Conservation (phyloP, 2,888 invertebrate genomes). For the Willowsia nigromaculata region DNA sequence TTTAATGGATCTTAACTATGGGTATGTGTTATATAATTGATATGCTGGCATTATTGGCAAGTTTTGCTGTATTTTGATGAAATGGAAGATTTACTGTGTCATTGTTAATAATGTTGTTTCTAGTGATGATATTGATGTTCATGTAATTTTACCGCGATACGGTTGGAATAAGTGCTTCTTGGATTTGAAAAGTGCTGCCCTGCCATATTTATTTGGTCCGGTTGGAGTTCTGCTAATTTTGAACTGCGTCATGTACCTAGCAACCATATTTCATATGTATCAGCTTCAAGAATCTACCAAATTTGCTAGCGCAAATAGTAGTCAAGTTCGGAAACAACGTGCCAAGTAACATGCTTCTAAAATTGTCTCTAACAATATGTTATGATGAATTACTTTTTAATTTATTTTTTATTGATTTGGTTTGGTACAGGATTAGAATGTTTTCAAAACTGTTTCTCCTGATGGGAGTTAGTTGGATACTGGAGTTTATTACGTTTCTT, state of each 20-base stretch:
- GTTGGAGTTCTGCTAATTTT: constrained; percentile 53
- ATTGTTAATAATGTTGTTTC: neutral
- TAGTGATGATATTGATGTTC: constrained; percentile 55
- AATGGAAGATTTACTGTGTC: neutral
- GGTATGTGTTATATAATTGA: too few relatives aligned
- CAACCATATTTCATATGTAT: constrained; percentile 67
- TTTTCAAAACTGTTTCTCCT: constrained; percentile 72
- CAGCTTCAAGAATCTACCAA: constrained; percentile 70
- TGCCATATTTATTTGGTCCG: constrained; percentile 68
- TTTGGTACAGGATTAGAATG: constrained; percentile 56
- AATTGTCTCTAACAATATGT: too few relatives aligned
- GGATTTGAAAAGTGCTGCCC: constrained; percentile 46
- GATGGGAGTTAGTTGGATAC: constrained; percentile 71
- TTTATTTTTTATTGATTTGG: neutral
- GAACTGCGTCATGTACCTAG: constrained; percentile 63
- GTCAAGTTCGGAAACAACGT: constrained; percentile 50
- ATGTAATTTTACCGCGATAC: constrained; percentile 63
- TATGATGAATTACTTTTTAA: too few relatives aligned
- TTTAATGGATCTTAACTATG: constrained; percentile 42
- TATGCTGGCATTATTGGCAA: too few relatives aligned
- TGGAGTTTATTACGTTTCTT: constrained; percentile 57
- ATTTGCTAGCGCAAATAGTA: constrained; percentile 70
- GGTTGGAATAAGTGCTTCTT: constrained; percentile 67
- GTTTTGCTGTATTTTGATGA: too few relatives aligned
- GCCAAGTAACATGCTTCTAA: constrained; percentile 67